Percentiles rank a stretch among this genome's conserved stretches.
phyloP scores from a whole-genome alignment of 2,113 vertebrate genomes.

The Dipodomys stephensi region DNA sequence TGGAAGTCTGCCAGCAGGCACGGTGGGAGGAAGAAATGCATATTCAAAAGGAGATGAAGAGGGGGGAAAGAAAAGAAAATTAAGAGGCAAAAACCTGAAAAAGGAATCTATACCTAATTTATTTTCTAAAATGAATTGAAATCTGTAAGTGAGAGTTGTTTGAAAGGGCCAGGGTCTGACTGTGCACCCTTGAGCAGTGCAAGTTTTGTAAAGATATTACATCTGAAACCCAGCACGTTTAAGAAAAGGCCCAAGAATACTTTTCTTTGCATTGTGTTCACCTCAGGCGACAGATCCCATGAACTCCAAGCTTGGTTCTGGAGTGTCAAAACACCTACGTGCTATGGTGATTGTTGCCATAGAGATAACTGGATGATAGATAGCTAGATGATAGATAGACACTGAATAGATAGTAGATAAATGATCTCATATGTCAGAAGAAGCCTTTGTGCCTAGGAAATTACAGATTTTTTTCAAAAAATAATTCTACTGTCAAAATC shows the following conservation, averaged over 20 bases:
- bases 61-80: constrained; percentile 14
- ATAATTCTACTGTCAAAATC: constrained; percentile 83
- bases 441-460: constrained; percentile 81
- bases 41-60: constrained; percentile 73
- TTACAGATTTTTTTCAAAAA: constrained; percentile 76
- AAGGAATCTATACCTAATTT: constrained; percentile 57
- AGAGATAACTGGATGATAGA: constrained; percentile 79
- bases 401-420: constrained; percentile 80
- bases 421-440: constrained; percentile 80
- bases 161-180: not conserved
- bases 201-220: not conserved
- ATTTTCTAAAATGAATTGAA: constrained; percentile 59
- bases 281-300: constrained; percentile 65
- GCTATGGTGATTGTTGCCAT: constrained; percentile 77
- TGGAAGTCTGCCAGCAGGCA: constrained; percentile 80
- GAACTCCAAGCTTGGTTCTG: constrained; percentile 74
- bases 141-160: not conserved
- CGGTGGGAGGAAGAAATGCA: constrained; percentile 74
- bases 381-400: constrained; percentile 80
- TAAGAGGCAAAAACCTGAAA: constrained; percentile 47
- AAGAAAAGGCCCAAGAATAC: not conserved
- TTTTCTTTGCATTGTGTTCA: constrained; percentile 61
- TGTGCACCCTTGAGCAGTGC: not conserved
- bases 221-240: not conserved
- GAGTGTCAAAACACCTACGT: constrained; percentile 79